Conservation (phyloP, 1,140 invertebrate species). For the Tetranychus cinnabarinus region DNA sequence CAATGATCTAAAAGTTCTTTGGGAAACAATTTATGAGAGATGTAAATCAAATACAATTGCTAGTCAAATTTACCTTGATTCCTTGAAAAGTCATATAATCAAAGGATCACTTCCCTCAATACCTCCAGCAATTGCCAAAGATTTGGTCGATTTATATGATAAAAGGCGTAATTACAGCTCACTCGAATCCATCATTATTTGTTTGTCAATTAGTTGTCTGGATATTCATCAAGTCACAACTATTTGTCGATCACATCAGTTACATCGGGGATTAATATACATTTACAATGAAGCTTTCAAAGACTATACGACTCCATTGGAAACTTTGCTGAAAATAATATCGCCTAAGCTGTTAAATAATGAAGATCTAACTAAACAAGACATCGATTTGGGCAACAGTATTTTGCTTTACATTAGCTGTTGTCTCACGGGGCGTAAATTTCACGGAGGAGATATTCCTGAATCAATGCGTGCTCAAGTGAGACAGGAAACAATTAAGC, state of each 20-base stretch:
- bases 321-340: conserved; percentile 23
- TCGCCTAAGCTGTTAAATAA: conserved; percentile 5
- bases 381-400: conserved; percentile 49
- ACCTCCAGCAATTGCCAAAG: conserved; percentile 29
- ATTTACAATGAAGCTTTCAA: conserved; percentile 58
- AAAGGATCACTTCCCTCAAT: conserved; percentile 26
- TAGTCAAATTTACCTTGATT: conserved; percentile 26
- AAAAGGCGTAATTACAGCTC: conserved; percentile 27
- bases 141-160: conserved; percentile 29
- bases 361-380: conserved; percentile 11
- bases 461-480: neutral
- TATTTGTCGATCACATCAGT: conserved; percentile 44
- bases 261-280: conserved; percentile 70
- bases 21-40: conserved; percentile 26
- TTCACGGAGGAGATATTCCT: conserved; percentile 57
- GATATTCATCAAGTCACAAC: conserved; percentile 68
- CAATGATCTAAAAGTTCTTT: conserved; percentile 22
- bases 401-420: conserved; percentile 68
- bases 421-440: conserved; percentile 69
- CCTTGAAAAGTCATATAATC: conserved; percentile 30
- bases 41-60: conserved; percentile 17
- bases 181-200: conserved; percentile 53
- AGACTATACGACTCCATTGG: conserved; percentile 59
- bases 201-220: conserved; percentile 53
- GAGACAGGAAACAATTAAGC: neutral